A percentile compares a stretch with the other conserved stretches of the same genome.
Conservation (phyloP, 2,888 invertebrate genomes). For the Rotaria magnacalcarata region DNA sequence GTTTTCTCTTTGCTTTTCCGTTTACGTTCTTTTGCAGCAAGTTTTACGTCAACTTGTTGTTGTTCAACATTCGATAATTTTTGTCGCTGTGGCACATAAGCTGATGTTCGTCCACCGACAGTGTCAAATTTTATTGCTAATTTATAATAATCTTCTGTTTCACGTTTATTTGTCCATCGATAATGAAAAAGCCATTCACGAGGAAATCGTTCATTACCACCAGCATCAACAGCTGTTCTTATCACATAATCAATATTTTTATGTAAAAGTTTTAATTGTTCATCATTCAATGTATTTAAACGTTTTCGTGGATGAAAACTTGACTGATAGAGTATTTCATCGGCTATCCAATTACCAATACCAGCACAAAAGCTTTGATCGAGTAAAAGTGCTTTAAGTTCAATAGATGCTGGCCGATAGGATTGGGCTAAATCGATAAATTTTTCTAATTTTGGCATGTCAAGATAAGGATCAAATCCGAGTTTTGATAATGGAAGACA, state of each 20-base stretch:
- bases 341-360: conserved; percentile 32
- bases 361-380: conserved; percentile 19
- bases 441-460: not conserved
- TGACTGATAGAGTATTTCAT: conserved; percentile 32
- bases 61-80: not conserved
- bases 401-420: not conserved
- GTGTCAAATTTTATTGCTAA: not conserved
- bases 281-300: not conserved
- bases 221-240: conserved; percentile 1
- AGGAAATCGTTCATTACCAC: conserved; percentile 19
- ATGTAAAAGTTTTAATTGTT: not conserved
- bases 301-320: conserved; percentile 7
- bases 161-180: conserved; percentile 29
- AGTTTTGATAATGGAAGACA: conserved; percentile 30
- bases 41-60: not conserved
- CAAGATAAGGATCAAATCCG: conserved; percentile 29
- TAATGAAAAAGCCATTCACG: conserved; percentile 26
- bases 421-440: not conserved
- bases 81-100: conserved; percentile 16
- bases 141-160: not conserved
- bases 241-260: conserved; percentile 25
- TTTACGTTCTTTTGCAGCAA: not conserved
- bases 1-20: not conserved
- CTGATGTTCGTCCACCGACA: conserved; percentile 27
- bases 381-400: conserved; percentile 14